Conservation (phyloP, 2,113 vertebrate genomes). For the Cichladusa arquata region DNA sequence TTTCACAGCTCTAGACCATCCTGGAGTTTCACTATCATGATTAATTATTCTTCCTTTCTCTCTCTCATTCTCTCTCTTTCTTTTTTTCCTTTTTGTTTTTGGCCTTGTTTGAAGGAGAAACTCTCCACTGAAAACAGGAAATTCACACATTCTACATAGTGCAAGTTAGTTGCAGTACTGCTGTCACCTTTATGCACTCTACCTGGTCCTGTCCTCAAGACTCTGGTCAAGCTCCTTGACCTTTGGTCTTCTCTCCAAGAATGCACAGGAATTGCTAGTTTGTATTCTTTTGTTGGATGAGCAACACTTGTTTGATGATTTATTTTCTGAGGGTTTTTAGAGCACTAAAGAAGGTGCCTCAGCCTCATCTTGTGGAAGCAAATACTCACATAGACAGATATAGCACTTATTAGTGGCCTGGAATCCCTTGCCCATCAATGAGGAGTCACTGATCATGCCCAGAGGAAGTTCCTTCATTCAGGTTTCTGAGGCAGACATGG, state of each 20-base stretch:
- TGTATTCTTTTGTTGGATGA: not conserved
- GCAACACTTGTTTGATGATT: not conserved
- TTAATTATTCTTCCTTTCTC: not conserved
- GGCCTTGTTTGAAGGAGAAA: not conserved
- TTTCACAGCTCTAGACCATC: not conserved
- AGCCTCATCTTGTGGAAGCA: not conserved
- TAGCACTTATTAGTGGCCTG: not conserved
- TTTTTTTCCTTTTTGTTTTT: not conserved
- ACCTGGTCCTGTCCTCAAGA: not conserved
- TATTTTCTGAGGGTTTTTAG: not conserved
- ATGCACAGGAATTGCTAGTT: not conserved
- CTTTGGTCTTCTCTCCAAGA: not conserved
- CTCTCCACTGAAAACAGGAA: not conserved
- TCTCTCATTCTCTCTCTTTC: fast-evolving
- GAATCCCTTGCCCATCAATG: not conserved
- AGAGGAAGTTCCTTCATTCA: not conserved
- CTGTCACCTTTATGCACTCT: not conserved
- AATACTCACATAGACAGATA: not conserved
- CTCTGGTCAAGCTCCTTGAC: not conserved
- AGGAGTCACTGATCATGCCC: not conserved
- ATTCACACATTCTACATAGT: not conserved
- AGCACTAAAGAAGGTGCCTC: not conserved
- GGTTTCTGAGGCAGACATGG: not conserved
- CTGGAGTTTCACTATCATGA: not conserved
- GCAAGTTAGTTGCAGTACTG: not conserved